phyloP scores from a whole-genome alignment of 2,113 vertebrate species.

The Camelus bactrianus region DNA sequence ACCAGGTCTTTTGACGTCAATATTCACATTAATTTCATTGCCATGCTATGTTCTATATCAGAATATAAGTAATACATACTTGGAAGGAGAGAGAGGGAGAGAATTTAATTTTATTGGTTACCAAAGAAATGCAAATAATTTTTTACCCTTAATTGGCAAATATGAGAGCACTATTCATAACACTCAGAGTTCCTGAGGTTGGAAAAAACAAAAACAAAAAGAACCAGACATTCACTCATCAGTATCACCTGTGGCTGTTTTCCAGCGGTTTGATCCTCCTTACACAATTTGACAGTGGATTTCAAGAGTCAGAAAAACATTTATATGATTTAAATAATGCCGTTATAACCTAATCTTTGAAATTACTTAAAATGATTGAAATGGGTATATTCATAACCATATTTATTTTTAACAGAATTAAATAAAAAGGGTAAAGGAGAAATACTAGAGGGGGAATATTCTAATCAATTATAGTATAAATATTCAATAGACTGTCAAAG shows the following conservation, averaged over 20 bases:
- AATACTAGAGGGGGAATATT: neutral
- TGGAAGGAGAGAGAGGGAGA: neutral
- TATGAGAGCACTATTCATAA: neutral
- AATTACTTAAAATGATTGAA: neutral
- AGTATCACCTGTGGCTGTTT: neutral
- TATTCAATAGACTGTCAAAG: neutral
- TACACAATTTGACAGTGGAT: neutral
- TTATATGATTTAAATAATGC: neutral
- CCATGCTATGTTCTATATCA: neutral
- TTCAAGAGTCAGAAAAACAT: neutral
- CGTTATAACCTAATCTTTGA: neutral
- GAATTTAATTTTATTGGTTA: neutral
- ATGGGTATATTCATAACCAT: neutral
- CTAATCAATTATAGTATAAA: neutral
- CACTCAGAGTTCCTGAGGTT: neutral
- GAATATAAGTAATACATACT: neutral
- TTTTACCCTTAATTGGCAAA: neutral
- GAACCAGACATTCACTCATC: neutral
- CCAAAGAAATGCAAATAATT: neutral
- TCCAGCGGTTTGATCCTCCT: neutral
- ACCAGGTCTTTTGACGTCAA: neutral
- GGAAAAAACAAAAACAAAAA: neutral
- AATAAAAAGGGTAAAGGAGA: neutral
- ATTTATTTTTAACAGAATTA: neutral
- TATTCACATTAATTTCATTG: neutral